Conservation (phyloP, 2,888 invertebrate species). For the Gerris lacustris region DNA sequence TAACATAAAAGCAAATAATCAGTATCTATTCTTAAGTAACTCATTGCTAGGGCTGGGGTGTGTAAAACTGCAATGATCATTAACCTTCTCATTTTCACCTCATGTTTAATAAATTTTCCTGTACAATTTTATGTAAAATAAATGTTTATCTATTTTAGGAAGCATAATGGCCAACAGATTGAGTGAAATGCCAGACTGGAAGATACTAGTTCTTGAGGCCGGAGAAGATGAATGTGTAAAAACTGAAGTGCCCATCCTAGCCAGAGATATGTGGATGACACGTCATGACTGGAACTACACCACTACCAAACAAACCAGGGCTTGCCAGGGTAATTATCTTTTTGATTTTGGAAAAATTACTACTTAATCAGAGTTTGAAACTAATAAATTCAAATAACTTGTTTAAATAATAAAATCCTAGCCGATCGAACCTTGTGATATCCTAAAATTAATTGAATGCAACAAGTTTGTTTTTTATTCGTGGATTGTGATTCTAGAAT, state of each 20-base stretch:
- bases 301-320: conserved; percentile 49
- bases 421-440: too few species aligned
- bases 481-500: too few species aligned
- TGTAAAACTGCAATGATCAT: too few species aligned
- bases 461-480: too few species aligned
- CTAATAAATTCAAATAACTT: neutral
- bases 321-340: conserved; percentile 41
- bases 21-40: too few species aligned
- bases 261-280: conserved; percentile 45
- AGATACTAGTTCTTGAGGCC: conserved; percentile 53
- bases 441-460: too few species aligned
- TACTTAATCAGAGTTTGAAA: neutral
- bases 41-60: too few species aligned
- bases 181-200: conserved; percentile 48
- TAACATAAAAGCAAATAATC: too few species aligned
- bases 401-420: too few species aligned
- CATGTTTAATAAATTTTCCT: too few species aligned
- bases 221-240: conserved; percentile 43
- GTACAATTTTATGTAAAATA: too few species aligned
- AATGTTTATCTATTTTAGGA: conserved; percentile 42
- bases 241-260: conserved; percentile 47
- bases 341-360: neutral
- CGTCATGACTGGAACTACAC: conserved; percentile 59
- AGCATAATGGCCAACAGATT: conserved; percentile 57
- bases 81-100: too few species aligned